Percentiles rank a stretch among this genome's conserved stretches.
Conservation (phyloP, 2,797 vertebrate genomes). For the Microctenopoma lineatum region DNA sequence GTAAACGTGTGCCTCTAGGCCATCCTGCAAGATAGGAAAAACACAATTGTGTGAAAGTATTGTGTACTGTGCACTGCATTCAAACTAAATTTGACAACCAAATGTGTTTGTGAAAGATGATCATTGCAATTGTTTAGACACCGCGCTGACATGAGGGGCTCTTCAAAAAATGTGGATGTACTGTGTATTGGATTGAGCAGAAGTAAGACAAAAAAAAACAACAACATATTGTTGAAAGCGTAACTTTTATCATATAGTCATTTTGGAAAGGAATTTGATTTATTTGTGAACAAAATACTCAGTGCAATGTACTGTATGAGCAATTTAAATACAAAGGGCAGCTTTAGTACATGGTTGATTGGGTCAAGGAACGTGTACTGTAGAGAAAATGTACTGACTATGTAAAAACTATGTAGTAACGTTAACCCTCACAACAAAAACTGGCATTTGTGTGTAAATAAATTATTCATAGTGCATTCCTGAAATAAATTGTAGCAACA, state of each 20-base stretch:
- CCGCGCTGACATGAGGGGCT: neutral
- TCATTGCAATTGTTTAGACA: constrained; percentile 22
- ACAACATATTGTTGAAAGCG: neutral
- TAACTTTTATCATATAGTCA: neutral
- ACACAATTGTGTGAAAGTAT: constrained; percentile 32
- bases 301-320: neutral
- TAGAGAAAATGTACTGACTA: neutral
- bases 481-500: constrained; percentile 3
- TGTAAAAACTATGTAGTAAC: neutral
- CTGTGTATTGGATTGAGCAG: constrained; percentile 1
- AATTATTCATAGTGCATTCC: constrained; percentile 9
- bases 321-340: neutral
- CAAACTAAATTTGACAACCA: constrained; percentile 41
- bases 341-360: neutral
- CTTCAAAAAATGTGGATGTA: constrained; percentile 6
- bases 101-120: constrained; percentile 1
- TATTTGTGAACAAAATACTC: neutral
- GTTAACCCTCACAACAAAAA: neutral
- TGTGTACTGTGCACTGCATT: constrained; percentile 30
- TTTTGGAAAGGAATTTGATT: neutral
- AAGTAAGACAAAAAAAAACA: constrained; percentile 14
- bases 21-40: constrained; percentile 52
- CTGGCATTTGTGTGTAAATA: neutral
- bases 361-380: neutral
- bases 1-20: constrained; percentile 44